A percentile compares a stretch with the other conserved stretches of the same genome.
Evolutionary conservation across 2,888 invertebrate genomes (phyloP).

Genomic region (Volucella bombylans): DNA sequence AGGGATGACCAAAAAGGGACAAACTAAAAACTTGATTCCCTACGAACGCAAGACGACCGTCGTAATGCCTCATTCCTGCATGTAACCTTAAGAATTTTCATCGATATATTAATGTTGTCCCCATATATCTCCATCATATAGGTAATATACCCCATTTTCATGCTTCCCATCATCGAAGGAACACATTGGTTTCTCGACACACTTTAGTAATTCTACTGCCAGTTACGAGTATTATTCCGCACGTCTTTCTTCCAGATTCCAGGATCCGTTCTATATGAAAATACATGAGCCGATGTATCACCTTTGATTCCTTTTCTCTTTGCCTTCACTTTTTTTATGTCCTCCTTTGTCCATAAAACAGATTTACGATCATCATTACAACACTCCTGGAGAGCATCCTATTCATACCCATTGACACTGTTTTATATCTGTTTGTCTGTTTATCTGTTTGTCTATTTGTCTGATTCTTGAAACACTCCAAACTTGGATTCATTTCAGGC

Average conservation of each 20-base stretch:
- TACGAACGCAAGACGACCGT: background rate
- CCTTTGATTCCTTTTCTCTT: slow-evolving; percentile 64
- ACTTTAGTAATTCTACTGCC: too few species aligned
- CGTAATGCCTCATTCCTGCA: slow-evolving; percentile 48
- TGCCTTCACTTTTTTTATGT: slow-evolving; percentile 59
- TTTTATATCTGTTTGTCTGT: slow-evolving; percentile 1
- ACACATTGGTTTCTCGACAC: background rate
- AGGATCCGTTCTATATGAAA: slow-evolving; percentile 35
- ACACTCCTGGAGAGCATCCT: slow-evolving; percentile 61
- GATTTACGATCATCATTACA: slow-evolving; percentile 74
- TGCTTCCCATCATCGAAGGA: slow-evolving; percentile 17
- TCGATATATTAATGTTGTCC: slow-evolving; percentile 68
- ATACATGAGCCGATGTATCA: slow-evolving; percentile 67
- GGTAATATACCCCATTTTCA: slow-evolving; percentile 67
- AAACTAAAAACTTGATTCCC: background rate
- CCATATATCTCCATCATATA: slow-evolving; percentile 71
- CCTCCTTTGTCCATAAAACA: slow-evolving; percentile 71
- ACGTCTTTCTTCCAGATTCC: too few species aligned
- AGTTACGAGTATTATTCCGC: background rate
- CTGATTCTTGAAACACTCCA: background rate
- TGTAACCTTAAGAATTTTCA: slow-evolving; percentile 61
- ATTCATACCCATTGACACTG: slow-evolving; percentile 38
- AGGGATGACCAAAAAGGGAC: slow-evolving; percentile 27
- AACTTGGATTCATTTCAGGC: slow-evolving; percentile 38
- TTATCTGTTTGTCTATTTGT: slow-evolving; percentile 12